These are phyloP conservation scores for Nansenia antarctica DNA, from an alignment of 2,113 vertebrate genomes.

Conservation along the genomic window DNA sequence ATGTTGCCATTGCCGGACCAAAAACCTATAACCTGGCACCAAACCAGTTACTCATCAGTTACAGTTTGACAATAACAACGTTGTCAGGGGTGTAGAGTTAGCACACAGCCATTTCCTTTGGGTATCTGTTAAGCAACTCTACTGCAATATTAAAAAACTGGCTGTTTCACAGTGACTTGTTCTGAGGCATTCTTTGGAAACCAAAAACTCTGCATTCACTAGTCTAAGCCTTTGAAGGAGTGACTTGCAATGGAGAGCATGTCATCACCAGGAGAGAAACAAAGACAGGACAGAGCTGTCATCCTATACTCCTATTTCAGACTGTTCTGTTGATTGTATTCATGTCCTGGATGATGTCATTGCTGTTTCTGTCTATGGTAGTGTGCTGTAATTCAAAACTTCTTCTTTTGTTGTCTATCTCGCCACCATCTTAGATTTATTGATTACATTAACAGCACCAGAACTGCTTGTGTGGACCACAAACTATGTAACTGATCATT, in stretches of 20 bases:
- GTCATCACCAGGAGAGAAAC: not conserved
- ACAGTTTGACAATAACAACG: too few relatives aligned
- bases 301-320: not conserved
- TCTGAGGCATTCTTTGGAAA: constrained; percentile 18
- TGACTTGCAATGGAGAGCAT: not conserved
- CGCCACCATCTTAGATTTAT: not conserved
- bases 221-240: not conserved
- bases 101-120: not conserved
- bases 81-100: constrained; percentile 8
- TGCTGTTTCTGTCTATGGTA: not conserved
- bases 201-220: not conserved
- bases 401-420: not conserved
- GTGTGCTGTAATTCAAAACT: too few relatives aligned
- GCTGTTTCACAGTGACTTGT: constrained; percentile 15
- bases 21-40: too few relatives aligned
- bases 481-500: not conserved
- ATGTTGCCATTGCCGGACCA: too few relatives aligned
- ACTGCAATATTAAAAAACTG: not conserved
- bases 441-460: too few relatives aligned
- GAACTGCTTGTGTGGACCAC: too few relatives aligned
- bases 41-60: too few relatives aligned
- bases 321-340: not conserved
- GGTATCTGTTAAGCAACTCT: not conserved
- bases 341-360: not conserved
- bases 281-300: not conserved